These are phyloP conservation scores for Amblyopsis rosae DNA, from an alignment of 2,113 vertebrate genomes.

Conservation along the genomic window DNA sequence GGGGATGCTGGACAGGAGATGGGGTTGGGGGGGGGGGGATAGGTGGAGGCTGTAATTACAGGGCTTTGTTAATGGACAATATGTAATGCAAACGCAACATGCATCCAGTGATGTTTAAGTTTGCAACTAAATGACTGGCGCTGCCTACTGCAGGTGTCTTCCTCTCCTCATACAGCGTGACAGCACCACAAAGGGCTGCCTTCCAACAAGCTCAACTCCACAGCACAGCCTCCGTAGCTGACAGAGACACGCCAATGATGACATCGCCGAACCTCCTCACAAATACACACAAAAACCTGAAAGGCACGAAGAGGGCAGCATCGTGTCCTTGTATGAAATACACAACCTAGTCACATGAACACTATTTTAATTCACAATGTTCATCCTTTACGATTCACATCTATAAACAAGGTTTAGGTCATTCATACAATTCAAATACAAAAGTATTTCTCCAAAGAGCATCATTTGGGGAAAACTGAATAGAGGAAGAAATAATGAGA, in stretches of 20 bases:
- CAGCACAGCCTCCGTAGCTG: not conserved
- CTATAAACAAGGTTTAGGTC: too few species aligned
- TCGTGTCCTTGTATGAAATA: slow-evolving; percentile 23
- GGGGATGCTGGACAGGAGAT: not conserved
- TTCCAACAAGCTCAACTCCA: slow-evolving; percentile 32
- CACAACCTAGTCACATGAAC: too few species aligned
- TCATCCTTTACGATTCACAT: too few species aligned
- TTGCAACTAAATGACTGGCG: slow-evolving; percentile 70
- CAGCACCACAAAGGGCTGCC: slow-evolving; percentile 38
- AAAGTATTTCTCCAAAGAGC: too few species aligned
- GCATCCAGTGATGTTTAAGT: slow-evolving; percentile 72
- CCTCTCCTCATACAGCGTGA: slow-evolving; percentile 40
- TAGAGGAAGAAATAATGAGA: too few species aligned
- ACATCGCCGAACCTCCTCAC: slow-evolving; percentile 4
- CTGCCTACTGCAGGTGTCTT: slow-evolving; percentile 71
- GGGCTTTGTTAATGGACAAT: slow-evolving; percentile 83
- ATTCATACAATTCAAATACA: too few species aligned
- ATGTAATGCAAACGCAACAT: slow-evolving; percentile 83
- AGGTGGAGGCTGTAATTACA: slow-evolving; percentile 80
- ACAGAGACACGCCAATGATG: slow-evolving; percentile 19
- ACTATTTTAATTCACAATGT: too few species aligned
- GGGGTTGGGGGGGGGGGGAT: slow-evolving; percentile 28
- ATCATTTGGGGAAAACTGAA: too few species aligned
- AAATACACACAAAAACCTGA: not conserved
- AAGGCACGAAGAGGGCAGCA: not conserved